These are phyloP conservation scores for Heliconius himera DNA, from an alignment of 1,140 invertebrate genomes.

Conservation along the genomic window DNA sequence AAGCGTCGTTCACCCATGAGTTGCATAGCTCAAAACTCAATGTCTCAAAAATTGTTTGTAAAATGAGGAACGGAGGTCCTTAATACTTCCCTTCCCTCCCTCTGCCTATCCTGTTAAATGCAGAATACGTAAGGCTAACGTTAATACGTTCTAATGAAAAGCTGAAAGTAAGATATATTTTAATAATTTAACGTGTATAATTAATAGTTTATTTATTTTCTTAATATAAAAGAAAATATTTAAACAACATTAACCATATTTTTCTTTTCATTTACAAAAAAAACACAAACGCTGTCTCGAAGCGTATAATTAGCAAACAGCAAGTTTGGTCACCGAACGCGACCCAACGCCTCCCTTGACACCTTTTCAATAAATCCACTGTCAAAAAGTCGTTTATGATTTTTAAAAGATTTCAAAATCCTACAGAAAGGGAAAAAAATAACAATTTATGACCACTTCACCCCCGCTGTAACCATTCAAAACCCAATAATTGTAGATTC, in stretches of 20 bases:
- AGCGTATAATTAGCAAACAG: conserved; percentile 73
- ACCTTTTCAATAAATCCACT: conserved; percentile 67
- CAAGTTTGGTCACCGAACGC: conserved; percentile 51
- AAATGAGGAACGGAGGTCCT: too few relatives aligned
- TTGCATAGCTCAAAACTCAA: too few relatives aligned
- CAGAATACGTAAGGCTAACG: too few relatives aligned
- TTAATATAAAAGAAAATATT: background rate
- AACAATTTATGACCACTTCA: conserved; percentile 80
- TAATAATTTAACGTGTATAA: background rate
- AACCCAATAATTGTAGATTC: conserved; percentile 81
- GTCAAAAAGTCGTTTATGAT: conserved; percentile 68
- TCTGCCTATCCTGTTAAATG: too few relatives aligned
- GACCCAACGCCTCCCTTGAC: conserved; percentile 62
- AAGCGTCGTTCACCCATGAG: too few relatives aligned
- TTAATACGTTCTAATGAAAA: too few relatives aligned
- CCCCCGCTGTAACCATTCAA: conserved; percentile 80
- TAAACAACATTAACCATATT: background rate
- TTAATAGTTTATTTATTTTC: background rate
- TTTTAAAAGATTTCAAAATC: conserved; percentile 75
- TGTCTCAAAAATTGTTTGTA: too few relatives aligned
- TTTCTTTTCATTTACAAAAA: background rate
- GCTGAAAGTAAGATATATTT: background rate
- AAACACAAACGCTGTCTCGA: conserved; percentile 27
- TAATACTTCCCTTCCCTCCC: too few relatives aligned
- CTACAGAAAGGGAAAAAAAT: conserved; percentile 60